phyloP scores from a whole-genome alignment of 2,797 vertebrate genomes.

The Huso huso region DNA sequence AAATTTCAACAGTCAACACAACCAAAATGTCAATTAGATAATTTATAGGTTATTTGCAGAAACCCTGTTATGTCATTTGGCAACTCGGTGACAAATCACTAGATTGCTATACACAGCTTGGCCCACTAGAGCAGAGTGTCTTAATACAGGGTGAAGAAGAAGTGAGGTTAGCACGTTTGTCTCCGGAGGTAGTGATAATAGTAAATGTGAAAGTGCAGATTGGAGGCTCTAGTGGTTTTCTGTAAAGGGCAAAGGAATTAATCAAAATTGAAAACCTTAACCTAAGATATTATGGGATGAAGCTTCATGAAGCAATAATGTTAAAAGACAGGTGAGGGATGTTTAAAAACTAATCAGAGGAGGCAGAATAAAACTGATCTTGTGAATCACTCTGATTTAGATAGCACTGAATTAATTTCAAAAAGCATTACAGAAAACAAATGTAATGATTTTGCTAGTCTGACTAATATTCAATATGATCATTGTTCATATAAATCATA shows the following conservation, averaged over 20 bases:
- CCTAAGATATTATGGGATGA: conserved; percentile 6
- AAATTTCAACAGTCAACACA: not conserved
- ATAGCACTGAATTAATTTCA: too few species aligned
- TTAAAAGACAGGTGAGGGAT: not conserved
- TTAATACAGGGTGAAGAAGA: not conserved
- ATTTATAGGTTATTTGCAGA: not conserved
- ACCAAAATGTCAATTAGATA: not conserved
- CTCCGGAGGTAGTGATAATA: conserved; percentile 8
- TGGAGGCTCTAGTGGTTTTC: conserved; percentile 10
- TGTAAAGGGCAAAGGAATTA: conserved; percentile 16
- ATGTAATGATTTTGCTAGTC: too few species aligned
- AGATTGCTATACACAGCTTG: not conserved
- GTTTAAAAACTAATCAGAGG: too few species aligned
- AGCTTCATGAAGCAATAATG: not conserved
- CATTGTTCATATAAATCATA: too few species aligned
- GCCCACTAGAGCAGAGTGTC: not conserved
- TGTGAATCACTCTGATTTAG: too few species aligned
- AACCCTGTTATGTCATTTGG: conserved; percentile 1
- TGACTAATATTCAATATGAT: too few species aligned
- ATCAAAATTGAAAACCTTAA: conserved; percentile 15
- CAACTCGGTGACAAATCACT: not conserved
- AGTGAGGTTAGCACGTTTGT: not conserved
- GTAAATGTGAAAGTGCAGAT: conserved; percentile 5
- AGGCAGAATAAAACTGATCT: too few species aligned
- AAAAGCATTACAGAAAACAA: too few species aligned